A percentile compares a stretch with the other conserved stretches of the same genome.
Conservation (phyloP, 2,888 invertebrate genomes). For the Phasia obesa region DNA sequence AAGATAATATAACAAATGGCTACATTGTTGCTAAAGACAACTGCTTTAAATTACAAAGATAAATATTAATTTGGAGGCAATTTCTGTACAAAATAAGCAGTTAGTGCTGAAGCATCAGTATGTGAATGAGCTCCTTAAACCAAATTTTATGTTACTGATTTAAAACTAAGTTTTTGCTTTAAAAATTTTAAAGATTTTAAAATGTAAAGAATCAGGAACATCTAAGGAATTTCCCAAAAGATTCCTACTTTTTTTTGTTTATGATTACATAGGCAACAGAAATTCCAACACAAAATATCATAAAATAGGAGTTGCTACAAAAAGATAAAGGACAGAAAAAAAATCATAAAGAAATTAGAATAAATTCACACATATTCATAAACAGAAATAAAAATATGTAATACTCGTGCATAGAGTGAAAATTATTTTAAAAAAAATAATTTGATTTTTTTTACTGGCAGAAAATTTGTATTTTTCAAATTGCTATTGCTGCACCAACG, state of each 20-base stretch:
- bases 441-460: conserved; percentile 43
- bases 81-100: too few relatives aligned
- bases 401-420: background rate
- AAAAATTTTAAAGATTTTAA: background rate
- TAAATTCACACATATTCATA: background rate
- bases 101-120: background rate
- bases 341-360: conserved; percentile 36
- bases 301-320: conserved; percentile 9
- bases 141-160: background rate
- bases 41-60: background rate
- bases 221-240: conserved; percentile 60
- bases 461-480: conserved; percentile 51
- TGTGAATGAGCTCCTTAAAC: background rate
- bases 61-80: background rate
- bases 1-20: too few relatives aligned
- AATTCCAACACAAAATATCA: background rate
- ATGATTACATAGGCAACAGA: conserved; percentile 36
- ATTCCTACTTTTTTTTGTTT: conserved; percentile 30
- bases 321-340: conserved; percentile 17
- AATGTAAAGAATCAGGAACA: conserved; percentile 31
- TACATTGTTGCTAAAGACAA: too few relatives aligned
- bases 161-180: background rate
- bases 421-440: conserved; percentile 18
- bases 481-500: conserved; percentile 46
- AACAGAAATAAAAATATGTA: background rate